Evolutionary conservation across 2,888 invertebrate genomes (phyloP), one percentile per base, ranked within the genome.

Genomic region (Julus scanicus): DNA sequence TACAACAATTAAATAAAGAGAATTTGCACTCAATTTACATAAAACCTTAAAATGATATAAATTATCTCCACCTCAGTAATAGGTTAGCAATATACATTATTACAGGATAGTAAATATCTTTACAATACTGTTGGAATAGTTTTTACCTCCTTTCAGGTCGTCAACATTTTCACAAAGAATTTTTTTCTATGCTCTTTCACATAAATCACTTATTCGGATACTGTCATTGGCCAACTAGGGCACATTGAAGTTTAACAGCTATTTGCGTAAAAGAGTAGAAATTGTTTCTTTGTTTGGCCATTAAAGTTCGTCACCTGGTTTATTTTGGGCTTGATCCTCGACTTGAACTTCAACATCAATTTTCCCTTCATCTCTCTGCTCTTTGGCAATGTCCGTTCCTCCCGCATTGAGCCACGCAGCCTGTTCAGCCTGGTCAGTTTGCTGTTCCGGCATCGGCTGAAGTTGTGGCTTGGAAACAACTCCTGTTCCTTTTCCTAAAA

Each of bases 401-500:
- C 37, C 37, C 2, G 80, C 37, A 15, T 8, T 9, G 0, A 39
- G 37, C 80, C 80, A 80, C 0, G 80, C 80, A 37, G 29, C 80
- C 37, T 80, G 80, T 37, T 80, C 80, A 37, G 80, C 37, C 29
- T 80, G 80, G 15, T 9, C 80, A 15, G 15, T 80, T 37, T 39
- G 80, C 20, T 44, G 44, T 44, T 44, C 44, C 44, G 29, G 63
- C 13, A 37, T 9, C 29, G 37, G 37, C 37, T 39, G 37, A 37
- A 11, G 1, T 39, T 37, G 80, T 15, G 37, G 80, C 37, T 80
- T 80, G 13, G 15, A 13, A 1, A 3, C 17, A 13, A 11, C 20
- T n/a, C 85, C 85, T 11, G n/a, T 49, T 85, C 48, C 71, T 89
- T 92, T 92, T 3, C 93, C 93, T 13, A 93, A 90, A 29, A 94